Evolutionary conservation across 2,113 vertebrate genomes (phyloP).

Genomic region (Apus apus): DNA sequence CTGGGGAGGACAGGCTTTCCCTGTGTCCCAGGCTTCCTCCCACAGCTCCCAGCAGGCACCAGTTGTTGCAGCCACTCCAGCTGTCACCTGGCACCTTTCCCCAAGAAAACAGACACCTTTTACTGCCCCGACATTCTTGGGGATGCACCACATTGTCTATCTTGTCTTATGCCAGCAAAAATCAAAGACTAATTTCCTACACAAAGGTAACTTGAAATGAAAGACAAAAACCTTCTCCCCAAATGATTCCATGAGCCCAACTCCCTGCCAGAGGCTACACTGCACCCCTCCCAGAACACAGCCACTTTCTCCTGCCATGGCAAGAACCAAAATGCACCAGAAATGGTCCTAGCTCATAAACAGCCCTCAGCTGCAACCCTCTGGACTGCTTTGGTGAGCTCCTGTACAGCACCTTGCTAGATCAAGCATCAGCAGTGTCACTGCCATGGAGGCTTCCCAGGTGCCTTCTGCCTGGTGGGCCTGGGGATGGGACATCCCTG

Average conservation of each 20-base stretch:
- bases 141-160: background rate
- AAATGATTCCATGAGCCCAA: background rate
- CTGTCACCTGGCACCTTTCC: conserved; percentile 68
- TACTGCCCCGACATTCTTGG: background rate
- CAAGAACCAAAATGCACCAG: background rate
- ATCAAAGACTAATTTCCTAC: background rate
- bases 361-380: background rate
- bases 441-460: background rate
- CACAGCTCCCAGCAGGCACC: conserved; percentile 57
- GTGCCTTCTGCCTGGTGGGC: background rate
- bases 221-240: background rate
- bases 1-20: conserved; percentile 1
- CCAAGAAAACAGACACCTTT: background rate
- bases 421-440: background rate
- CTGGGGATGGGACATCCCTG: background rate
- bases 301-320: background rate
- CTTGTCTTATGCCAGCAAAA: background rate
- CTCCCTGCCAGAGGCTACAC: background rate
- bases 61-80: conserved; percentile 21
- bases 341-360: background rate
- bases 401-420: background rate
- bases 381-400: background rate
- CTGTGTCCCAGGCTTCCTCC: conserved; percentile 66
- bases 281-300: background rate
- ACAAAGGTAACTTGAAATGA: background rate